A percentile compares a stretch with the other conserved stretches of the same genome.
Conservation (phyloP, 2,113 vertebrate genomes). For the Hylia prasina region DNA sequence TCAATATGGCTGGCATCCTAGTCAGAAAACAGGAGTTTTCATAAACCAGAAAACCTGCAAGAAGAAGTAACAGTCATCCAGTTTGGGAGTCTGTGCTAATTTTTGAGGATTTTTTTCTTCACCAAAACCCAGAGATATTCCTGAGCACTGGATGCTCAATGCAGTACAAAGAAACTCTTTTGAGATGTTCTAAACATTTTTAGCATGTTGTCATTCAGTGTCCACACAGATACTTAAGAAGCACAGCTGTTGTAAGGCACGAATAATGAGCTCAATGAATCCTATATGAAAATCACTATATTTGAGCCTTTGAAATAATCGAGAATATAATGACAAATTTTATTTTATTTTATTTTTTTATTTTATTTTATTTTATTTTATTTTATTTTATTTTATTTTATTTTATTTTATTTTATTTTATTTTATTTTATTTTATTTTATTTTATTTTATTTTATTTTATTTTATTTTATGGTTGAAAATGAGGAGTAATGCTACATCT, state of each 20-base stretch:
- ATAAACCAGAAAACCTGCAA: not conserved
- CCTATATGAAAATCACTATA: not conserved
- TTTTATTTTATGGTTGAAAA: not conserved
- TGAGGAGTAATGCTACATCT: not conserved
- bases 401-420: no score
- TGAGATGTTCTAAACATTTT: not conserved
- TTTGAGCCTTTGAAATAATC: not conserved
- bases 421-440: not conserved
- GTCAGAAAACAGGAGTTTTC: not conserved
- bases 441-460: not conserved
- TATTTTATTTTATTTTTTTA: not conserved
- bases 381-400: not conserved
- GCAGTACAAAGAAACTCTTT: not conserved
- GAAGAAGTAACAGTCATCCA: not conserved
- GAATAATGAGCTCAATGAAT: not conserved
- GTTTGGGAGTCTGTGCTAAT: not conserved
- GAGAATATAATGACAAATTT: not conserved
- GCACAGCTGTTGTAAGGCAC: not conserved
- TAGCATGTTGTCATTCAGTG: not conserved
- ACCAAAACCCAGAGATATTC: not conserved
- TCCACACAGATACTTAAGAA: not conserved
- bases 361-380: not conserved
- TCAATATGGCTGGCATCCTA: not conserved
- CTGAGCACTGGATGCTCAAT: not conserved
- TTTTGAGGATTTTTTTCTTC: not conserved